Evolutionary conservation across 1,140 invertebrate genomes (phyloP), one percentile per base, ranked within the genome.

Genomic region (Subanguina moxae): DNA sequence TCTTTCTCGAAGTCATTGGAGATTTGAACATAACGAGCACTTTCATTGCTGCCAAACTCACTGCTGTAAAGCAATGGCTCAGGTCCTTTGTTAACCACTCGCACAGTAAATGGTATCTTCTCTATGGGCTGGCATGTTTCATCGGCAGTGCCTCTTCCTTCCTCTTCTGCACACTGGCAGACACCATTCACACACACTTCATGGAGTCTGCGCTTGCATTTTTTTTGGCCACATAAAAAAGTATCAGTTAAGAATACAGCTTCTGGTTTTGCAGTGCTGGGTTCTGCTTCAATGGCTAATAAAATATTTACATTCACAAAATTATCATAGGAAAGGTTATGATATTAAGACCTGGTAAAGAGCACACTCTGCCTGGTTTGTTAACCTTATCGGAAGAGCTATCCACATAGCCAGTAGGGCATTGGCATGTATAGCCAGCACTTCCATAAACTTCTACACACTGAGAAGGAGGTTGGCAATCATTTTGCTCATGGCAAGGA

Each of bases 371-470:
- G 57, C 80, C 80, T 9, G 80, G 76, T 43, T 80, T 48, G 5
- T 65, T 67, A 11, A 69, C 25, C 52, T 77, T 80, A 62, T 81
- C 81, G 1, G 81, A 77, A n/a, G 78, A 78, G 7, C 78, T 75
- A 64, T 82, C 80, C 11, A 67, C 80, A 42, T 68, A 82, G 13
- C 70, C 75, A 32, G 65, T 21, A 13, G 70, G 68, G 46, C 80
- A 82, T 67, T 80, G 72, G 62, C 80, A 82, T 15, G 76, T 71
- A 74, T 81, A 82, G 27, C 74, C 75, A 65, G 80, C 70, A 57
- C 81, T 79, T 59, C 79, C 77, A 62, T 19, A 19, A 7, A 52
- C n/a, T 25, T 80, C 81, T 1, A 71, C 62, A 64, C 80, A 82
- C 8, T 70, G 57, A 13, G 81, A 81, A 28, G 70, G 64, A 32